Conservation (phyloP, 2,888 invertebrate genomes). For the Pasiphila rectangulata region DNA sequence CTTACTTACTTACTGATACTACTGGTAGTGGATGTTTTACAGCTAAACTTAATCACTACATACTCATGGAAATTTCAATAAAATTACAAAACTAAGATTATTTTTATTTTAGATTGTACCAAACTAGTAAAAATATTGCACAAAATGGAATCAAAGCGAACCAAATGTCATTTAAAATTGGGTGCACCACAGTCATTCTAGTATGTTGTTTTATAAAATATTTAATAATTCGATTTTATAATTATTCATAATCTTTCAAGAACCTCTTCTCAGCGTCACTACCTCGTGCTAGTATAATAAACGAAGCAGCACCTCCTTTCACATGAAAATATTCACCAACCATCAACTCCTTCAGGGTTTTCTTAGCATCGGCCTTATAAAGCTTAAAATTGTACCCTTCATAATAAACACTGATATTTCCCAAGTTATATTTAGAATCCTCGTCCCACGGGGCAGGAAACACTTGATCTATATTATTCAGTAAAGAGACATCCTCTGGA, state of each 20-base stretch:
- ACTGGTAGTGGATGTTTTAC: too few species aligned
- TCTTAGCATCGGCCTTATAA: conserved; percentile 75
- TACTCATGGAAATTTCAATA: too few species aligned
- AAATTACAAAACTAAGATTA: too few species aligned
- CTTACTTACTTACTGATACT: too few species aligned
- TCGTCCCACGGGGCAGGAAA: conserved; percentile 89
- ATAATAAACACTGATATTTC: conserved; percentile 85
- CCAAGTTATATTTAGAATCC: conserved; percentile 81
- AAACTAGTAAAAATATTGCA: too few species aligned
- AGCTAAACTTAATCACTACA: too few species aligned
- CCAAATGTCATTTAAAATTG: too few species aligned
- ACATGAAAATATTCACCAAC: conserved; percentile 79
- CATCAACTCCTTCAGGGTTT: conserved; percentile 8
- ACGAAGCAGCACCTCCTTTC: conserved; percentile 84
- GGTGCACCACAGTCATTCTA: too few species aligned
- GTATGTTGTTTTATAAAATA: too few species aligned
- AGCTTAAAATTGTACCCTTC: conserved; percentile 84
- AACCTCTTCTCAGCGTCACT: conserved; percentile 81
- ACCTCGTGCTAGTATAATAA: conserved; percentile 81
- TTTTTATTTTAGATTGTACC: too few species aligned
- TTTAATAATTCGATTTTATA: too few species aligned
- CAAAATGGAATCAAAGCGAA: too few species aligned
- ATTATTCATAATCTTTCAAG: conserved; percentile 72
- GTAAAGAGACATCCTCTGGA: conserved; percentile 85
- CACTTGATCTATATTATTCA: conserved; percentile 73